Conservation (phyloP, 2,888 invertebrate species). For the Rhagophthalmus giganteus region DNA sequence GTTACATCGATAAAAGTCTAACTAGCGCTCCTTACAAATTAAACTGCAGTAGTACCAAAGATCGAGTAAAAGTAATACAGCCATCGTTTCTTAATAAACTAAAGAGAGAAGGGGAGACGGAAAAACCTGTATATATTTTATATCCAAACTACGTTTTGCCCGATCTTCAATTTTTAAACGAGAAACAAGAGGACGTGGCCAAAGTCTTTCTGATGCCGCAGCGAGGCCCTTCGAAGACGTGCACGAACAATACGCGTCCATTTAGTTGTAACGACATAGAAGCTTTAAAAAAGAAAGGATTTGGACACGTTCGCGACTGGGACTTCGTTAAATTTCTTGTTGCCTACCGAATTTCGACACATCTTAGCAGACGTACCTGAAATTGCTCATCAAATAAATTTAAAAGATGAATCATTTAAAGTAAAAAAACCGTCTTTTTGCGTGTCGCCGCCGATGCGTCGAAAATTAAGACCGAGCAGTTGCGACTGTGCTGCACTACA, state of each 20-base stretch:
- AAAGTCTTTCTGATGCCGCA: conserved; percentile 78
- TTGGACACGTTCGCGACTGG: conserved; percentile 90
- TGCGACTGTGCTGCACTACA: conserved; percentile 61
- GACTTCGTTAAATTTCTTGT: conserved; percentile 84
- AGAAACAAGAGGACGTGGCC: conserved; percentile 53
- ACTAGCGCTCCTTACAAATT: conserved; percentile 46
- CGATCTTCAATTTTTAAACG: conserved; percentile 78
- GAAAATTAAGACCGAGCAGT: conserved; percentile 58
- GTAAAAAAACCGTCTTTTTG: conserved; percentile 60
- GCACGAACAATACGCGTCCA: conserved; percentile 60
- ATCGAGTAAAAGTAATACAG: conserved; percentile 66
- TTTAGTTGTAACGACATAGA: conserved; percentile 84
- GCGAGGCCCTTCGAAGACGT: conserved; percentile 50
- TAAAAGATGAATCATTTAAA: conserved; percentile 52
- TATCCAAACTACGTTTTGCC: conserved; percentile 91
- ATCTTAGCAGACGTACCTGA: conserved; percentile 81
- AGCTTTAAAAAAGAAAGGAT: conserved; percentile 75
- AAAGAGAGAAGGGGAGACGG: conserved; percentile 55
- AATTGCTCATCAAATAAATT: conserved; percentile 66
- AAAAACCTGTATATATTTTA: conserved; percentile 83
- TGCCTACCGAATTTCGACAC: conserved; percentile 82
- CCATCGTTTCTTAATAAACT: conserved; percentile 72
- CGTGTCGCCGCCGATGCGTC: conserved; percentile 57
- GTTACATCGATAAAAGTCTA: conserved; percentile 51
- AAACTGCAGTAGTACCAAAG: conserved; percentile 42